Evolutionary conservation across 2,888 invertebrate genomes (phyloP).

Genomic region (Chrysina gloriosa): DNA sequence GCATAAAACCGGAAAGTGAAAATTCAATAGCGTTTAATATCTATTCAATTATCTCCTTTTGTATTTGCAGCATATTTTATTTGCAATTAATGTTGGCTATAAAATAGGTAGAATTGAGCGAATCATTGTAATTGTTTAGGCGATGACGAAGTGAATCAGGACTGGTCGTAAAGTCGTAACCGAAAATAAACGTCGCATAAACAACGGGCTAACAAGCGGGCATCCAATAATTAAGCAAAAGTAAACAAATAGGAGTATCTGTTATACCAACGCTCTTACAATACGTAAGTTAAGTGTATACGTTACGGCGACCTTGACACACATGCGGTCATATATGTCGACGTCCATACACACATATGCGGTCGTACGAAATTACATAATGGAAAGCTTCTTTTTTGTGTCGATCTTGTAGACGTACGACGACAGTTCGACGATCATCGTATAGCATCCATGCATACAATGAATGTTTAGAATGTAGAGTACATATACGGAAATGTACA

Average conservation of each 20-base stretch:
- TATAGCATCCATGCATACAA: too few relatives aligned
- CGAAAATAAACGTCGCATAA: conserved; percentile 13
- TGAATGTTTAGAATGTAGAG: too few relatives aligned
- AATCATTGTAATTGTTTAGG: conserved; percentile 8
- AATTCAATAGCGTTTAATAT: too few relatives aligned
- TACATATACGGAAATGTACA: too few relatives aligned
- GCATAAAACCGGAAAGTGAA: too few relatives aligned
- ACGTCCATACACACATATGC: neutral
- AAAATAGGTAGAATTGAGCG: neutral
- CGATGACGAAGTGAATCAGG: conserved; percentile 9
- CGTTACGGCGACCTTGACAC: conserved; percentile 24
- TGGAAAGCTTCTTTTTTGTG: conserved; percentile 6
- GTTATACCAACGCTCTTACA: conserved; percentile 3
- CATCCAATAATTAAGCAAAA: conserved; percentile 31
- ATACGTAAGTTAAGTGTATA: neutral
- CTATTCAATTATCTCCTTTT: too few relatives aligned
- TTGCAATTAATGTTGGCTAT: neutral
- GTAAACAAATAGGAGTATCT: conserved; percentile 36
- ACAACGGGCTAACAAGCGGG: conserved; percentile 15
- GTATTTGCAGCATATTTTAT: too few relatives aligned
- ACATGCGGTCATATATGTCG: conserved; percentile 18
- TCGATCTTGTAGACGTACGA: neutral
- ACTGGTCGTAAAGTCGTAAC: conserved; percentile 10
- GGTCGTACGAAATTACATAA: conserved; percentile 19
- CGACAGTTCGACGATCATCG: neutral